phyloP scores from a whole-genome alignment of 2,113 vertebrate species.

The Ameiurus melas region DNA sequence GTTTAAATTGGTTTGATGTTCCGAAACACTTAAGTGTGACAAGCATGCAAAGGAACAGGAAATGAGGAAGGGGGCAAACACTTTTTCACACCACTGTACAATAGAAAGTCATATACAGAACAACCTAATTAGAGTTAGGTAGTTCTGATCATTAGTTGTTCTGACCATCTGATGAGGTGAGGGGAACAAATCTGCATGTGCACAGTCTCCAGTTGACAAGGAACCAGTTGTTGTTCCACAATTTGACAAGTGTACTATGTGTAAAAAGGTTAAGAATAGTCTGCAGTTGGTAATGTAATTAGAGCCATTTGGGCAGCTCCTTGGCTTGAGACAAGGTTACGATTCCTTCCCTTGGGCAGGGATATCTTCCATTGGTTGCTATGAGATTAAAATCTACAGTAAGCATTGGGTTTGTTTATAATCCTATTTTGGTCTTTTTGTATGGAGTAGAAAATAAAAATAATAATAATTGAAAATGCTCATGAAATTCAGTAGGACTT shows the following conservation, averaged over 20 bases:
- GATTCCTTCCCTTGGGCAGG: slow-evolving; percentile 18
- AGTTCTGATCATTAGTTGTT: too few relatives aligned
- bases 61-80: too few relatives aligned
- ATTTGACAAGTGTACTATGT: neutral
- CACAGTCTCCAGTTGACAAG: neutral
- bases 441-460: neutral
- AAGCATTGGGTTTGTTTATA: neutral
- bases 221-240: neutral
- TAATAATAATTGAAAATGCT: neutral
- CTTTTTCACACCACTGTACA: too few relatives aligned
- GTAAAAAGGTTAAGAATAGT: slow-evolving; percentile 50
- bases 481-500: neutral
- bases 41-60: too few relatives aligned
- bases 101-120: too few relatives aligned
- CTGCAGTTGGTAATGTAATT: slow-evolving; percentile 59
- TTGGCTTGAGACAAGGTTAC: neutral
- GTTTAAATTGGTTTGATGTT: too few relatives aligned
- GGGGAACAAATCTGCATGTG: neutral
- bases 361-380: slow-evolving; percentile 43
- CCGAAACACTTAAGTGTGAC: too few relatives aligned
- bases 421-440: neutral
- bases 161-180: neutral
- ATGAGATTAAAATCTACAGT: neutral
- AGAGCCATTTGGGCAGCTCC: slow-evolving; percentile 40
- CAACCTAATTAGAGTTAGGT: too few relatives aligned